A percentile compares a stretch with the other conserved stretches of the same genome.
Evolutionary conservation across 2,888 invertebrate genomes (phyloP).

Genomic region (Beris chalybata): DNA sequence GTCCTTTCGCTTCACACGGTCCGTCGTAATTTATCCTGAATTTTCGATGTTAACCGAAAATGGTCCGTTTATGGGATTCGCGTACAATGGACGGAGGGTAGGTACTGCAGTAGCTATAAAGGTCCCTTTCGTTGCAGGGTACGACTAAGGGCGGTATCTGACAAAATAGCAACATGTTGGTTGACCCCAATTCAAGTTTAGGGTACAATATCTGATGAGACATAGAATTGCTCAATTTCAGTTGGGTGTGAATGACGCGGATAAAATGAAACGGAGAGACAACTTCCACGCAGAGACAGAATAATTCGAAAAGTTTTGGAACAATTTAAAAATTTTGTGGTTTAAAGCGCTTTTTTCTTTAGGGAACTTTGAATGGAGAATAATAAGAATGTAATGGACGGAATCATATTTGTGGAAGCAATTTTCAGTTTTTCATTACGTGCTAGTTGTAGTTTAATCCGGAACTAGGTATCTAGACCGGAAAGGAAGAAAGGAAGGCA

Average conservation of each 20-base stretch:
- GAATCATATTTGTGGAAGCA: too few relatives aligned
- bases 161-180: neutral
- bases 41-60: slow-evolving; percentile 9
- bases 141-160: too few relatives aligned
- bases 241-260: slow-evolving; percentile 12
- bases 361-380: too few relatives aligned
- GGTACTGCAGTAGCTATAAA: too few relatives aligned
- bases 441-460: too few relatives aligned
- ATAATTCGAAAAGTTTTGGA: slow-evolving; percentile 11
- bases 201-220: slow-evolving; percentile 18
- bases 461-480: too few relatives aligned
- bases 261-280: neutral
- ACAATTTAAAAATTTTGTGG: too few relatives aligned
- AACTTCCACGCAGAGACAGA: slow-evolving; percentile 5
- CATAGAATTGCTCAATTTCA: slow-evolving; percentile 26
- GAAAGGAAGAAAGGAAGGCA: too few relatives aligned
- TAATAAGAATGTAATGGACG: too few relatives aligned
- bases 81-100: neutral
- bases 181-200: slow-evolving; percentile 13
- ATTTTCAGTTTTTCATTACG: too few relatives aligned
- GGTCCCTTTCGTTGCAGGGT: neutral
- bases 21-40: slow-evolving; percentile 6
- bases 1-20: neutral
- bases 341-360: too few relatives aligned
- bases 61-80: slow-evolving; percentile 24